Percentiles rank a stretch among this genome's conserved stretches.
Conservation (phyloP, 2,797 vertebrate species). For the Xerus rutilus region DNA sequence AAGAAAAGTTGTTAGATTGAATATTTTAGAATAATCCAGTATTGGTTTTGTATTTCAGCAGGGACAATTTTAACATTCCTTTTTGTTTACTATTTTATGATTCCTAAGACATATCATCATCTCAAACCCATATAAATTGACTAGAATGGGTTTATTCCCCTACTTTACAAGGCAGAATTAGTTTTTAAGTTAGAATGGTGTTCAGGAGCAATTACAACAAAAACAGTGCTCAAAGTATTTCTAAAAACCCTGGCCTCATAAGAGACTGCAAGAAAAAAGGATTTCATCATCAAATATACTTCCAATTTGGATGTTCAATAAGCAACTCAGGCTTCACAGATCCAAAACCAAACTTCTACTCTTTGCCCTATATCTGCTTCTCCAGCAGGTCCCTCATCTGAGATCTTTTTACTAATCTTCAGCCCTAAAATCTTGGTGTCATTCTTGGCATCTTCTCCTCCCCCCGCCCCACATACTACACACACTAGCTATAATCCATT, state of each 20-base stretch:
- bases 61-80: background rate
- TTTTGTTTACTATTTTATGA: constrained; percentile 21
- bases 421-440: background rate
- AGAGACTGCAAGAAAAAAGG: constrained; percentile 4
- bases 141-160: background rate
- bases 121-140: background rate
- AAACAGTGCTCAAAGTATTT: background rate
- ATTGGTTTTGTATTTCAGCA: constrained; percentile 1
- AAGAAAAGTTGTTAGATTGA: constrained; percentile 53
- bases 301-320: background rate
- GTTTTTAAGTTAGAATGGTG: background rate
- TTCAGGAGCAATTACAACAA: constrained; percentile 11
- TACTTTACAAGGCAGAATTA: constrained; percentile 3
- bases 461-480: background rate
- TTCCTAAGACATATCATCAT: background rate
- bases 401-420: constrained; percentile 6
- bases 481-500: background rate
- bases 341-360: constrained; percentile 2
- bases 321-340: background rate
- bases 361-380: background rate
- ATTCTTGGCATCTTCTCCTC: background rate
- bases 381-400: background rate
- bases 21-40: constrained; percentile 45
- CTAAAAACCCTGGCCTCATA: constrained; percentile 18
- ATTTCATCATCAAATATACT: background rate